Evolutionary conservation across 2,113 vertebrate species (phyloP).

Genomic region (Cichladusa arquata): DNA sequence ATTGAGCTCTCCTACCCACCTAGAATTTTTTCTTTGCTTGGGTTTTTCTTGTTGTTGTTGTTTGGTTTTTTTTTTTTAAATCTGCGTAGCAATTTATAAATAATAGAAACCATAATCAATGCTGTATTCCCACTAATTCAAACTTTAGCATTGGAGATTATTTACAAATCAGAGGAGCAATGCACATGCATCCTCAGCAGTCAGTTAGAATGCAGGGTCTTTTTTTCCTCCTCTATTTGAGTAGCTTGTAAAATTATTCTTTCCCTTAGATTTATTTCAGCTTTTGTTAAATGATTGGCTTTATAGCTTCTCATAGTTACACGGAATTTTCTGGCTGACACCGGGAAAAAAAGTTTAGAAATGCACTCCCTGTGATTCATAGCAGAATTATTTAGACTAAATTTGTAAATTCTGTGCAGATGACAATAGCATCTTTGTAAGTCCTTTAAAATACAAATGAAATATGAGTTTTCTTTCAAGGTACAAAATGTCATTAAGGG

Average conservation of each 20-base stretch:
- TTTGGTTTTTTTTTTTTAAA: background rate
- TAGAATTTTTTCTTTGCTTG: background rate
- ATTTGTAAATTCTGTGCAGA: constrained; percentile 47
- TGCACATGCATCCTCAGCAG: background rate
- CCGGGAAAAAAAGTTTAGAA: constrained; percentile 46
- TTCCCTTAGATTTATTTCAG: constrained; percentile 29
- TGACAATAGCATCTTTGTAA: constrained; percentile 52
- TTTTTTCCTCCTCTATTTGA: background rate
- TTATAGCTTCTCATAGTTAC: background rate
- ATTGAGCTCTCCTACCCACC: background rate
- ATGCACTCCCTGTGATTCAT: background rate
- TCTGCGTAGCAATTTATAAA: background rate
- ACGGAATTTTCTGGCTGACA: background rate
- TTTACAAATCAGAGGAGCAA: constrained; percentile 30
- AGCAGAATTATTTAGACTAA: constrained; percentile 17
- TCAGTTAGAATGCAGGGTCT: background rate
- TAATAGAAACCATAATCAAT: constrained; percentile 7
- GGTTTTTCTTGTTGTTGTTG: background rate
- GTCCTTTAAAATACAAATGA: constrained; percentile 70
- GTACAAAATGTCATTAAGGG: constrained; percentile 81
- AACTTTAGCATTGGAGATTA: background rate
- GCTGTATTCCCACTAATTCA: constrained; percentile 20
- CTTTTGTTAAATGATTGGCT: constrained; percentile 39
- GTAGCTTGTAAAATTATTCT: constrained; percentile 29
- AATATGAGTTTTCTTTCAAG: constrained; percentile 76